Evolutionary conservation across 2,888 invertebrate species (phyloP).

Genomic region (Tinea trinotella): DNA sequence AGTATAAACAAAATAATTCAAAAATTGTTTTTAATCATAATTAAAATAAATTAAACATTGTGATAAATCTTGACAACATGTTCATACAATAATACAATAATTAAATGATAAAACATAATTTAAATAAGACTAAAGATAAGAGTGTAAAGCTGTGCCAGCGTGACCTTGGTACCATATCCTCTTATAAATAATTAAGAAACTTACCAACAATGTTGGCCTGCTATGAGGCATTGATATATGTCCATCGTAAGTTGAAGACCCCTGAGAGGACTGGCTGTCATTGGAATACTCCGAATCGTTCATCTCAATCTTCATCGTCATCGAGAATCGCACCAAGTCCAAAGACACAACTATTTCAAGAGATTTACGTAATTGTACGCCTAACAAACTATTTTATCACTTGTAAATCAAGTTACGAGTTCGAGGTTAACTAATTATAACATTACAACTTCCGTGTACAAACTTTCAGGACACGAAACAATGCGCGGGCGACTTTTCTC

Average conservation of each 20-base stretch:
- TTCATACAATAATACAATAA: no score
- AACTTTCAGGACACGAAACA: constrained; percentile 1
- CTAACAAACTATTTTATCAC: constrained; percentile 11
- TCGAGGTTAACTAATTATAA: constrained; percentile 23
- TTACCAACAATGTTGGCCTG: constrained; percentile 44
- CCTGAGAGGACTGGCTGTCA: constrained; percentile 74
- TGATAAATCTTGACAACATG: no score
- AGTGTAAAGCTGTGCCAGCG: neutral
- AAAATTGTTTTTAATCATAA: no score
- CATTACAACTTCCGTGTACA: constrained; percentile 26
- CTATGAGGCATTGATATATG: constrained; percentile 44
- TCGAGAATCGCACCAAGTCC: constrained; percentile 30
- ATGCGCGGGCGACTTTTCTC: neutral
- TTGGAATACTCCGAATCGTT: constrained; percentile 74
- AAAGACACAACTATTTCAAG: constrained; percentile 6
- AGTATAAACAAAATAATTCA: no score
- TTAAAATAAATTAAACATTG: no score
- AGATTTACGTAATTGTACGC: constrained; percentile 6
- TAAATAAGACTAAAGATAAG: no score
- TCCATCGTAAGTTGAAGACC: constrained; percentile 66
- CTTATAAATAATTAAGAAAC: constrained; percentile 28
- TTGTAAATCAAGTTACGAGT: constrained; percentile 12
- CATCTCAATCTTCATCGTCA: constrained; percentile 75
- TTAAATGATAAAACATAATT: no score
- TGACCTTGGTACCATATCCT: constrained; percentile 5